These are phyloP conservation scores for Apotomis betuletana DNA, from an alignment of 2,888 invertebrate species.

Conservation along the genomic window DNA sequence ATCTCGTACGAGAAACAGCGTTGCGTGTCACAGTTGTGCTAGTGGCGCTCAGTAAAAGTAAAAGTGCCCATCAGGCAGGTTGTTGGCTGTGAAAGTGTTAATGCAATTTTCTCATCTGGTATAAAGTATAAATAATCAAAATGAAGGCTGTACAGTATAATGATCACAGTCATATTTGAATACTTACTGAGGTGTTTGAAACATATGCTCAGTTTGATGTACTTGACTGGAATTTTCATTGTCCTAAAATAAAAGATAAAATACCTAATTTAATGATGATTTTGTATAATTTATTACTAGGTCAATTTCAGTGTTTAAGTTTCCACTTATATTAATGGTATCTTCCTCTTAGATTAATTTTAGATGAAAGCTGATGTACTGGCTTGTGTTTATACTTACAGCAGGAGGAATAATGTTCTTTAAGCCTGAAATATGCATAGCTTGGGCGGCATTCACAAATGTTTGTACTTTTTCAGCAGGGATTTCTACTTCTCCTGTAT, in stretches of 20 bases:
- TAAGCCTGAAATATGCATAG: constrained; percentile 63
- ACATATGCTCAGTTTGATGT: not conserved
- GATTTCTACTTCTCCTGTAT: constrained; percentile 71
- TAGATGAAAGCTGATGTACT: too few relatives aligned
- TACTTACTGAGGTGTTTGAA: constrained; percentile 1
- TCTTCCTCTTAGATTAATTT: too few relatives aligned
- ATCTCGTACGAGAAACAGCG: too few relatives aligned
- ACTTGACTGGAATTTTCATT: constrained; percentile 3
- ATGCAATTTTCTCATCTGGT: too few relatives aligned
- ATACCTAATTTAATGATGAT: not conserved
- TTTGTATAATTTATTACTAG: too few relatives aligned
- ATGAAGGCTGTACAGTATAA: not conserved
- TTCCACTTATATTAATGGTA: too few relatives aligned
- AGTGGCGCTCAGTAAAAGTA: too few relatives aligned
- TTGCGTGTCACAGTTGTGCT: too few relatives aligned
- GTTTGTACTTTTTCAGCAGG: constrained; percentile 52
- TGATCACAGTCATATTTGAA: not conserved
- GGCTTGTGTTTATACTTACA: constrained; percentile 39
- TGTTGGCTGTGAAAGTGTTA: too few relatives aligned
- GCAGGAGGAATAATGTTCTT: constrained; percentile 45
- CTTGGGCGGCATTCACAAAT: constrained; percentile 64
- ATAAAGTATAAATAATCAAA: too few relatives aligned
- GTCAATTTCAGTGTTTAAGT: too few relatives aligned
- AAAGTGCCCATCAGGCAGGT: too few relatives aligned
- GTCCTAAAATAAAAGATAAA: constrained; percentile 15